Conservation (phyloP, 1,140 invertebrate species). For the Zeugodacus cucurbitae region DNA sequence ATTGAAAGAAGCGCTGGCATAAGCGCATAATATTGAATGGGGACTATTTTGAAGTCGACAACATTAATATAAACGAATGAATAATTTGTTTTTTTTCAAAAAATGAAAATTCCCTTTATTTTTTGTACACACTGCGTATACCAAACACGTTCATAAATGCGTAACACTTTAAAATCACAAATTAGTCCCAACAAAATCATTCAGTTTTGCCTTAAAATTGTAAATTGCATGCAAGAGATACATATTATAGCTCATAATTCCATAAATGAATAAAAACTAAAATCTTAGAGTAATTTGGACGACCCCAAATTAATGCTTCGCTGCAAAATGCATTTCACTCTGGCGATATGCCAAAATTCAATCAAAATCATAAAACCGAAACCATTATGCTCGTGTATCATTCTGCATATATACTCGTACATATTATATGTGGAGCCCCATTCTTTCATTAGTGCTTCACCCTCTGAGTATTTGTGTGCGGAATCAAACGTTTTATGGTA, state of each 20-base stretch:
- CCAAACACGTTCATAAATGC: no score
- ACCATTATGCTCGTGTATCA: not conserved
- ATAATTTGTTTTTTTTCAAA: no score
- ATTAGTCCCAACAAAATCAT: no score
- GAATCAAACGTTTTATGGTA: constrained; percentile 65
- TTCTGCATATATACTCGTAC: not conserved
- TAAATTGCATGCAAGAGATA: not conserved
- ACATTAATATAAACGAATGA: no score
- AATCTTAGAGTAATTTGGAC: constrained; percentile 9
- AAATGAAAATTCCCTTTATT: no score
- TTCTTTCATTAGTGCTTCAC: not conserved
- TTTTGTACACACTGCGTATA: no score
- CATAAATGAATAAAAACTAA: not conserved
- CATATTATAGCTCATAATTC: not conserved
- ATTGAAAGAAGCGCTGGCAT: no score
- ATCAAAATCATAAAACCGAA: constrained; percentile 40
- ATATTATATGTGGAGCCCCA: not conserved
- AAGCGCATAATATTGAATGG: no score
- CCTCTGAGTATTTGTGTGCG: not conserved
- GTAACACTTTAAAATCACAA: no score
- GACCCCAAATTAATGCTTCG: not conserved
- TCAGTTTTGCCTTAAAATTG: not conserved
- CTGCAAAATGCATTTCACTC: not conserved
- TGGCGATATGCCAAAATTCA: constrained; percentile 39
- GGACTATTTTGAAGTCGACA: no score